Percentiles rank a stretch among this genome's conserved stretches.
These are phyloP conservation scores for Trachymyrmex cornetzi DNA, from an alignment of 1,140 invertebrate genomes.

Conservation along the genomic window DNA sequence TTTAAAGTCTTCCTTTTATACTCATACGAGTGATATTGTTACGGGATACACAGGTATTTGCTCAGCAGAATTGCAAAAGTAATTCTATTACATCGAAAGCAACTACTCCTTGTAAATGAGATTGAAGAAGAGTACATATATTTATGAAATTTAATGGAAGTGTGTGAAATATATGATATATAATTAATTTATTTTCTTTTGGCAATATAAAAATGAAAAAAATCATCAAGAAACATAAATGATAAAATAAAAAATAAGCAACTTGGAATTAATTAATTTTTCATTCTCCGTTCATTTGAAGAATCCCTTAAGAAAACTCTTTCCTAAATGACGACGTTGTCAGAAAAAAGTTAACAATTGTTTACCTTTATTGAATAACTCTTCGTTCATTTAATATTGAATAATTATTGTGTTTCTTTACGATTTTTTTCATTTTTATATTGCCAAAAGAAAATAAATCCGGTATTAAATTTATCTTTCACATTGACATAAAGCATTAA, in stretches of 20 bases:
- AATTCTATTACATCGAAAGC: constrained; percentile 18
- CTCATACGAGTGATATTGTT: constrained; percentile 18
- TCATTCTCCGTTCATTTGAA: neutral
- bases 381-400: too few species aligned
- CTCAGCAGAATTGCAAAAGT: neutral
- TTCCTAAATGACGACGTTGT: neutral
- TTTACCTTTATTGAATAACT: neutral
- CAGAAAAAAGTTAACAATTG: neutral
- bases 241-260: neutral
- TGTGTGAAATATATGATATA: neutral
- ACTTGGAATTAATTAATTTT: constrained; percentile 3
- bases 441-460: neutral
- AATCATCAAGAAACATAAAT: neutral
- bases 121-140: constrained; percentile 14
- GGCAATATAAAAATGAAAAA: neutral
- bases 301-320: neutral
- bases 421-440: neutral
- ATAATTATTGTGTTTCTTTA: neutral
- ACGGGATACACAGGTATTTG: neutral
- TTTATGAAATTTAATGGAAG: neutral
- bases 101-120: neutral
- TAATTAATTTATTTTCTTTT: constrained; percentile 10
- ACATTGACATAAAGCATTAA: neutral
- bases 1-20: constrained; percentile 12
- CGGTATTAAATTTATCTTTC: neutral